Evolutionary conservation across 2,113 vertebrate species (phyloP), one percentile per base, ranked within the genome.

Genomic region (Heterocephalus glaber): DNA sequence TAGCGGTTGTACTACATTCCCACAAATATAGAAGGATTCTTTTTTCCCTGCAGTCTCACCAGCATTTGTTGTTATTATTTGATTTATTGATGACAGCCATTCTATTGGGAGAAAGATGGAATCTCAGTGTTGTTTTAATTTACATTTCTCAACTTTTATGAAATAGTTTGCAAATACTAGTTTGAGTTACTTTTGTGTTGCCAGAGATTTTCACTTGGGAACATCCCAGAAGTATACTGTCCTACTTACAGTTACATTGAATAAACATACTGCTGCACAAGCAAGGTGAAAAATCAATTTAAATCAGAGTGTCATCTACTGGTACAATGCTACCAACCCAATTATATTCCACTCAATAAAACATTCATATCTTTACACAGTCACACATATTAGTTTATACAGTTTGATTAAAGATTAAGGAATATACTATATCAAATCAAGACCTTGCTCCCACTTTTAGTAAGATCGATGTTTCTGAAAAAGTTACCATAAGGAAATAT

Each of bases 291-390:
- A 14, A 72, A 86, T 86, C 96, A 17, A 3, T 35, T 92, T 98
- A 97, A 93, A 94, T 95, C 93, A 91, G 96, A 97, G 97, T 93
- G 98, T 98, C 98, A 98, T 98, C 98, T 93, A 83, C 98, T 98
- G 98, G 97, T 95, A 30, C 47, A n/a, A 0, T 58, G 24, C 41
- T 3, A 1, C 72, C 20, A 80, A 56, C 56, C 47, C 33, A 3
- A 52, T 47, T 65, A 47, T 13, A 44, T 89, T 61, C 20, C 66
- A 1, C 85, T 95, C 77, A 30, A 14, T 33, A 33, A 54, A 65
- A 77, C 26, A 33, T n/a, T 49, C 28, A 5, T 6, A 54, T 6
- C 33, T 19, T 33, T 52, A 74, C 9, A 85, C 9, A 85, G 12
- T 49, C 58, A 88, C 24, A 7, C 17, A 66, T 7, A 47, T 35